Conservation (phyloP, 2,797 vertebrate species). For the Gobionotothen gibberifrons region DNA sequence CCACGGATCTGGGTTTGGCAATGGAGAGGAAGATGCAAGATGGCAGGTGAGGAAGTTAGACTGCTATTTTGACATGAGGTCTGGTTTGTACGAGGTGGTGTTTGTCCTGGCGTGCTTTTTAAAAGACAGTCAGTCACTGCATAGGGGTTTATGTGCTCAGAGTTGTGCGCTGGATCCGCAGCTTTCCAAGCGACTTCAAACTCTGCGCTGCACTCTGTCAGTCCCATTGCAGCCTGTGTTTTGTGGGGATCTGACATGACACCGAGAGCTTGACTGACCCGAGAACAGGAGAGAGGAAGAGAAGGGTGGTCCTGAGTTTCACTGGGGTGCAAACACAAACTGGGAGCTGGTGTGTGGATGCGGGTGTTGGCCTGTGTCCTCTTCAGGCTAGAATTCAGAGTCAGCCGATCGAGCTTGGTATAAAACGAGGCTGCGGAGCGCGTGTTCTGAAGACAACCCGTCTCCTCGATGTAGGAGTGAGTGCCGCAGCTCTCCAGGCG, state of each 20-base stretch:
- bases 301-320: constrained; percentile 82
- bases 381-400: constrained; percentile 57
- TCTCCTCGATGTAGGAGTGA: constrained; percentile 87
- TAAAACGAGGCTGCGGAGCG: constrained; percentile 72
- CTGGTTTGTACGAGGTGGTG: constrained; percentile 70
- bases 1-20: constrained; percentile 80
- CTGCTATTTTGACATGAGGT: constrained; percentile 64
- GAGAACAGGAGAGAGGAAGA: constrained; percentile 79
- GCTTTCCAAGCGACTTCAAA: constrained; percentile 81
- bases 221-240: constrained; percentile 70
- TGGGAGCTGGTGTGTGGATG: constrained; percentile 75
- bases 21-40: constrained; percentile 80
- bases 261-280: constrained; percentile 76
- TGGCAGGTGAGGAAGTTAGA: constrained; percentile 78
- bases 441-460: constrained; percentile 81
- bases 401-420: constrained; percentile 58
- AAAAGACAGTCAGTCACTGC: constrained; percentile 62
- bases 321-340: constrained; percentile 73
- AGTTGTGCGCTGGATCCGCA: constrained; percentile 65
- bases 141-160: constrained; percentile 69
- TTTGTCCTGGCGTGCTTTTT: constrained; percentile 55
- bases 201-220: constrained; percentile 78
- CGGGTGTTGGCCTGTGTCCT: constrained; percentile 61
- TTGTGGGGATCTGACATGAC: constrained; percentile 73
- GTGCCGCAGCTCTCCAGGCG: constrained; percentile 82